Base-by-base conservation (phyloP, 2,797 vertebrate genomes). In the Morus bassanus region DNA sequence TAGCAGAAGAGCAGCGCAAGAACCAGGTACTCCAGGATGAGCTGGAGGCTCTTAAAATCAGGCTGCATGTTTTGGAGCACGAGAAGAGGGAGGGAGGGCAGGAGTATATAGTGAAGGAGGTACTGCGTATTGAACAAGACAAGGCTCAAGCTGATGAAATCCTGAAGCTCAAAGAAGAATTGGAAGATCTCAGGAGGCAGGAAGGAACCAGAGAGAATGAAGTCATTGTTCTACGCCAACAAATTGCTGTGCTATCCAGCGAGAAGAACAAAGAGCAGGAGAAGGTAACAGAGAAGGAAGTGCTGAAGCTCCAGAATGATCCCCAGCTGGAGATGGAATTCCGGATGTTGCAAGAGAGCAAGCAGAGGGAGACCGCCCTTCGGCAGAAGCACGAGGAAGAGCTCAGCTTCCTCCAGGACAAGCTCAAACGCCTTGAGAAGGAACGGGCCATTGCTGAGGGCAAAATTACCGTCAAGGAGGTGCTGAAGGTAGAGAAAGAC, bases 401-500 rank as follows among this genome's bases (percentile, higher is more conserved):
- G 95, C 97, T 99, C 78, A 95, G 96, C 35, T 99, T 99, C 97
- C 98, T 99, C 85, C 99, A 99, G 94, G 99, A 99, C 5, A 99
- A 98, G 91, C 98, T 99, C 30, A 98, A 94, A 93, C 98, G 98
- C 37, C 97, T 99, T 51, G 99, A 99, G 97, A 99, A 99, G 83
- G 99, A 99, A 73, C 98, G 99, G 72, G 97, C 99, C 85, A 99
- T 99, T 35, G 99, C 99, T 0, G 99, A 99, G 95, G 99, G 99
- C 95, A 99, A 99, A 93, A 99, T 99, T 95, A 99, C 98, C 0
- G 99, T 99, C 95, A 99, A 99, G 94, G 99, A 99, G 96, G 99
- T 99, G 51, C 96, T 99, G 83, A 99, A 99, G 95, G 98, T 99
- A n/a, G 99, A 99, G 97, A 99, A 99, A 87, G 99, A 99, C 56